These are phyloP conservation scores for Crotalus tigris DNA, from an alignment of 2,113 vertebrate genomes.

Conservation along the genomic window DNA sequence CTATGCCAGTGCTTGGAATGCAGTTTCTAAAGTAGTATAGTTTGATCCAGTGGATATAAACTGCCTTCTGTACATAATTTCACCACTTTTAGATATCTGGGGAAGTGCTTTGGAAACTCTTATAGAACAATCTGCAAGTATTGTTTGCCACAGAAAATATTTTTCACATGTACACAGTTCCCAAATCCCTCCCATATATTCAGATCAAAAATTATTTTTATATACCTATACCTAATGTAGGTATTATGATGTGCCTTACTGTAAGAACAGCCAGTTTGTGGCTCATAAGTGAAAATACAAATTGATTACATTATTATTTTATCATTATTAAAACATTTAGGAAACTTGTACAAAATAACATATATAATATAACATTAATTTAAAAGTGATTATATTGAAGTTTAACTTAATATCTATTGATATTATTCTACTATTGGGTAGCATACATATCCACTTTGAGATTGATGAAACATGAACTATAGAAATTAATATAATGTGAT, in stretches of 20 bases:
- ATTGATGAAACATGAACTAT: too few relatives aligned
- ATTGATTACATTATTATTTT: background rate
- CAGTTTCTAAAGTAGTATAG: background rate
- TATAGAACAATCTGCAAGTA: background rate
- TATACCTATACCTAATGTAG: background rate
- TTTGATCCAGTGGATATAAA: background rate
- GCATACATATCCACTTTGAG: too few relatives aligned
- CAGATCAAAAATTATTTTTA: background rate
- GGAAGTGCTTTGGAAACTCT: background rate
- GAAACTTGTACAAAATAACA: background rate
- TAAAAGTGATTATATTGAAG: background rate
- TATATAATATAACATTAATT: background rate
- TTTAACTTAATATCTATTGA: background rate
- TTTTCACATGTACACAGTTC: background rate
- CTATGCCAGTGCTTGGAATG: background rate
- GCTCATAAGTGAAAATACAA: background rate
- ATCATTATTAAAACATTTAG: background rate
- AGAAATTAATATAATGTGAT: too few relatives aligned
- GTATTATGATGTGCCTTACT: background rate
- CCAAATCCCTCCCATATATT: background rate
- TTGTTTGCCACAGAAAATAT: background rate
- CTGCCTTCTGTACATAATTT: background rate
- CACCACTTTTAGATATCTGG: background rate
- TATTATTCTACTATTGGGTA: too few relatives aligned
- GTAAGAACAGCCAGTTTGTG: background rate